Evolutionary conservation across 1,140 invertebrate genomes (phyloP).

Genomic region (Myzus persicae): DNA sequence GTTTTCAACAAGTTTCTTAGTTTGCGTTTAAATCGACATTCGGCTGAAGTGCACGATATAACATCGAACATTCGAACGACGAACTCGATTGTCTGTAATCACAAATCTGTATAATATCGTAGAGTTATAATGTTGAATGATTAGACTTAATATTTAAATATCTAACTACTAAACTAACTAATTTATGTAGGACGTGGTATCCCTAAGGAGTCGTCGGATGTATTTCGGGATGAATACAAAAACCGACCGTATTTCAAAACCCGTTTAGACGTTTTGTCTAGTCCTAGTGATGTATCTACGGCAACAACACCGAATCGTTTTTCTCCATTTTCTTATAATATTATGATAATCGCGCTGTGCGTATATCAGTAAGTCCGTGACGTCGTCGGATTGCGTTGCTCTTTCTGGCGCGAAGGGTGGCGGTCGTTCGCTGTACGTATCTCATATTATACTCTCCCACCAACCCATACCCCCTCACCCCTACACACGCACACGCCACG

Average conservation of each 20-base stretch:
- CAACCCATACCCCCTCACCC: not conserved
- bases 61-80: not conserved
- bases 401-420: too few species aligned
- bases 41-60: not conserved
- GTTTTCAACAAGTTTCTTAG: not conserved
- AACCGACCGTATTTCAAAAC: not conserved
- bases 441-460: not conserved
- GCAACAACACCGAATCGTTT: not conserved
- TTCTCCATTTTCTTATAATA: not conserved
- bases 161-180: too few species aligned
- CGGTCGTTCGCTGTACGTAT: not conserved
- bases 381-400: not conserved
- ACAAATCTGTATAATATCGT: not conserved
- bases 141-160: not conserved
- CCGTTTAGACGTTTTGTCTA: not conserved
- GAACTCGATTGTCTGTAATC: not conserved
- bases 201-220: not conserved
- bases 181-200: not conserved
- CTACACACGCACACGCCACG: not conserved
- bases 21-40: not conserved
- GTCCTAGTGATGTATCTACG: not conserved
- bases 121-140: not conserved
- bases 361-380: not conserved
- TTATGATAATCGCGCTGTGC: not conserved
- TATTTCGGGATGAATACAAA: not conserved